phyloP scores from a whole-genome alignment of 2,113 vertebrate species.

The Marmota flaviventris region DNA sequence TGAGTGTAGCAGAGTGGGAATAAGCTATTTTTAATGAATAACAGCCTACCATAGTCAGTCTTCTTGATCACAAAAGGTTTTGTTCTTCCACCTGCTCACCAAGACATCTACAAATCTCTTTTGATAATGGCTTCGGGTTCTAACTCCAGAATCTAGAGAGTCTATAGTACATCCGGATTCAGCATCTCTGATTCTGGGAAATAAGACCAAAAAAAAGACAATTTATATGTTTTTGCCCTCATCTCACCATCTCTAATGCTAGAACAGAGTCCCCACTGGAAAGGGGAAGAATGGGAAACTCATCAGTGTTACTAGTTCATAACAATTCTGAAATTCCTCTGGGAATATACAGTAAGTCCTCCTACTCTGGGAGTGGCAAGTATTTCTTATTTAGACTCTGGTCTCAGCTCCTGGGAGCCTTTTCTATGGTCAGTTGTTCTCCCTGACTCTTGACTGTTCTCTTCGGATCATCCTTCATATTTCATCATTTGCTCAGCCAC shows the following conservation, averaged over 20 bases:
- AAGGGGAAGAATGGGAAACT: background rate
- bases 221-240: background rate
- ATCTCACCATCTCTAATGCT: background rate
- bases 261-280: background rate
- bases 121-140: background rate
- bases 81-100: background rate
- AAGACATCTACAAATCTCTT: background rate
- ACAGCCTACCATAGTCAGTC: background rate
- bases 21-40: background rate
- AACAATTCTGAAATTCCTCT: slow-evolving; percentile 24
- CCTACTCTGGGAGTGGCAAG: background rate
- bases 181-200: background rate
- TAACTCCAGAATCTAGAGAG: background rate
- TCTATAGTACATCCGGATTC: background rate
- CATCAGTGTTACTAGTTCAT: background rate
- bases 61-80: background rate
- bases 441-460: background rate
- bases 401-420: background rate
- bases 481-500: background rate
- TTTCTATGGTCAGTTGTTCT: background rate
- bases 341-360: background rate
- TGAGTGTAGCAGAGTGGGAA: background rate
- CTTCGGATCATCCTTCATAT: background rate
- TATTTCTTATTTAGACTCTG: background rate
- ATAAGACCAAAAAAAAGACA: background rate